Evolutionary conservation across 92 coral and sea anemone species (phyloP).

Genomic region (Porites divaricata): DNA sequence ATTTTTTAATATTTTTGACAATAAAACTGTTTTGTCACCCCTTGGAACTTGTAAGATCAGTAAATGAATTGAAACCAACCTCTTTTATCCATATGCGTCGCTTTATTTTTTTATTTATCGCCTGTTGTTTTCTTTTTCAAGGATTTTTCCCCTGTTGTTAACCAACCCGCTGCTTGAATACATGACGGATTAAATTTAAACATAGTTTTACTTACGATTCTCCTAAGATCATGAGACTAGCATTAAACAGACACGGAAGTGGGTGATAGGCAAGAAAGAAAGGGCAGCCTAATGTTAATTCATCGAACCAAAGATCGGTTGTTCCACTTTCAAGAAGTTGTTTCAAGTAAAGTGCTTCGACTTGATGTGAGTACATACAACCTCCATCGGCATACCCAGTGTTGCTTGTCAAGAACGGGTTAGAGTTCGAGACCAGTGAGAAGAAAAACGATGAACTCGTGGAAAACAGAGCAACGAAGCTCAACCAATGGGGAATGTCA

Average conservation of each 20-base stretch:
- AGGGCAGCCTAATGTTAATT: constrained; percentile 74
- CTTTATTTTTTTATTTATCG: too few species aligned
- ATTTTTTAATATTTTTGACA: too few species aligned
- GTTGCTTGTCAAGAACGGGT: constrained; percentile 55
- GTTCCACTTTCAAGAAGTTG: constrained; percentile 56
- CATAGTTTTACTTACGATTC: constrained; percentile 62
- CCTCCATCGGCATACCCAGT: constrained; percentile 73
- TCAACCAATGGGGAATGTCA: constrained; percentile 79
- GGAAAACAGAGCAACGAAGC: constrained; percentile 51
- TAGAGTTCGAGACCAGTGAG: constrained; percentile 46
- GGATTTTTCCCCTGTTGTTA: too few species aligned
- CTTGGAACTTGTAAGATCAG: too few species aligned
- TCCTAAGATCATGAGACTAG: constrained; percentile 53
- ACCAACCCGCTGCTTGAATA: neutral
- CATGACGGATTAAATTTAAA: neutral
- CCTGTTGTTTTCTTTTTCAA: too few species aligned
- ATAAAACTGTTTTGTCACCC: too few species aligned
- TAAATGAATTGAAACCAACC: too few species aligned
- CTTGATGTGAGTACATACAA: constrained; percentile 66
- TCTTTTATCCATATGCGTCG: too few species aligned
- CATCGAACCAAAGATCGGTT: constrained; percentile 77
- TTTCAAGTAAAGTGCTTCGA: constrained; percentile 56
- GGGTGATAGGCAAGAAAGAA: constrained; percentile 75
- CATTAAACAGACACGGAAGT: constrained; percentile 67
- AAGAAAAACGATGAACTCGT: constrained; percentile 64